phyloP scores from a whole-genome alignment of 2,888 invertebrate species.

The Cistogaster globosa region DNA sequence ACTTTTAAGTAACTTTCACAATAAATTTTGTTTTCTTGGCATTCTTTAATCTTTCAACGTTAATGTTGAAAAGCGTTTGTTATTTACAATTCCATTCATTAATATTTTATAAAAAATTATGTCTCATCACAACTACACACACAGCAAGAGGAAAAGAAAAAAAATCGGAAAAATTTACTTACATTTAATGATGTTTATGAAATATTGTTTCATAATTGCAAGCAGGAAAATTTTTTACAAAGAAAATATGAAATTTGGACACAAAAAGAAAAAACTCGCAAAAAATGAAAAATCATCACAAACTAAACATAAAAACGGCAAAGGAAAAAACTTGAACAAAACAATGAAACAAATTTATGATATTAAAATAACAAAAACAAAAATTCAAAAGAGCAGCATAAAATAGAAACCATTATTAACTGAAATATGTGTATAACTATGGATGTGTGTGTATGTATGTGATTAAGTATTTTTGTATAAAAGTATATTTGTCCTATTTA shows the following conservation, averaged over 20 bases:
- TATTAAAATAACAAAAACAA: not conserved
- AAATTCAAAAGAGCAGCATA: not conserved
- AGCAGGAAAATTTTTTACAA: slow-evolving; percentile 26
- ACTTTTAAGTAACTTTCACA: too few relatives aligned
- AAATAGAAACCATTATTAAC: slow-evolving; percentile 4
- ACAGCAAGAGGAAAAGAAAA: not conserved
- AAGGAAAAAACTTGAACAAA: not conserved
- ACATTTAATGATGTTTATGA: slow-evolving; percentile 55
- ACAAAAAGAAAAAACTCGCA: not conserved
- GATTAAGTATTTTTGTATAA: not conserved
- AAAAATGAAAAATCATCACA: slow-evolving; percentile 32
- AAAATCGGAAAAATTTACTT: slow-evolving; percentile 11
- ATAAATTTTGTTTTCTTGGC: too few relatives aligned
- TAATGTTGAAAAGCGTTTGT: too few relatives aligned
- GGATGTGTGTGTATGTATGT: not conserved
- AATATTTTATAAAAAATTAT: too few relatives aligned
- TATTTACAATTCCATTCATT: too few relatives aligned
- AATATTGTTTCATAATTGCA: slow-evolving; percentile 54
- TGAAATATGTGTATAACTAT: not conserved
- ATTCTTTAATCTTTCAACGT: too few relatives aligned
- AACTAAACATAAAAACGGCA: not conserved
- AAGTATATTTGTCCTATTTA: slow-evolving; percentile 24
- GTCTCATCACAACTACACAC: too few relatives aligned
- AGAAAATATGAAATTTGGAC: slow-evolving; percentile 2
- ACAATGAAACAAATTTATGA: slow-evolving; percentile 22